A percentile compares a stretch with the other conserved stretches of the same genome.
Evolutionary conservation across 1,140 invertebrate genomes (phyloP).

Genomic region (Hormaphis cornu): DNA sequence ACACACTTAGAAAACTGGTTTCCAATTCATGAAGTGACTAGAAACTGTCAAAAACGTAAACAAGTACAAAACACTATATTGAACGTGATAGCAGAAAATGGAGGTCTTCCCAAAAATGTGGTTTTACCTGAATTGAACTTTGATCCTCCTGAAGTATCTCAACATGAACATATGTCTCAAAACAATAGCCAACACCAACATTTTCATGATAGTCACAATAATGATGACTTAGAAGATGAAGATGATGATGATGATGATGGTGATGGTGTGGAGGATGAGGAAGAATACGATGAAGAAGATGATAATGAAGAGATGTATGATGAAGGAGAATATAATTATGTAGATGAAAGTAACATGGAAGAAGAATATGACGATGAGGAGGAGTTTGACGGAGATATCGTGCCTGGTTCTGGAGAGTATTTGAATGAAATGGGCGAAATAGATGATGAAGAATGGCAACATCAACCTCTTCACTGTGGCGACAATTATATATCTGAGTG

Average conservation of each 20-base stretch:
- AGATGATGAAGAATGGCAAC: background rate
- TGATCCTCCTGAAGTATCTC: constrained; percentile 41
- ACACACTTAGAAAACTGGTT: constrained; percentile 68
- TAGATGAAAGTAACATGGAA: background rate
- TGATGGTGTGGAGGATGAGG: background rate
- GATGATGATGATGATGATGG: background rate
- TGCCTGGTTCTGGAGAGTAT: background rate
- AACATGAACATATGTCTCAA: constrained; percentile 34
- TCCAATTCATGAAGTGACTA: constrained; percentile 56
- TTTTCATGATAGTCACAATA: constrained; percentile 34
- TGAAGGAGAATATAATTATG: background rate
- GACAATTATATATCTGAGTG: background rate
- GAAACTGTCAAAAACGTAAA: constrained; percentile 59
- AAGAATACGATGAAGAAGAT: background rate
- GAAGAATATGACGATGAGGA: background rate
- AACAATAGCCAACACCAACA: constrained; percentile 33
- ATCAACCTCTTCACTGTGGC: background rate
- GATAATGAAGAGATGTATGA: background rate
- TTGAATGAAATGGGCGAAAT: background rate
- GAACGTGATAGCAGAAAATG: constrained; percentile 52
- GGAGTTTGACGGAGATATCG: background rate
- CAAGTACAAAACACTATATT: constrained; percentile 66
- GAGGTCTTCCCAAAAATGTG: constrained; percentile 36
- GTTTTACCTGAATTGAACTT: constrained; percentile 39
- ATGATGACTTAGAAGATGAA: constrained; percentile 40